Evolutionary conservation across 2,113 vertebrate species (phyloP).

Genomic region (Trematocara nigrifrons): DNA sequence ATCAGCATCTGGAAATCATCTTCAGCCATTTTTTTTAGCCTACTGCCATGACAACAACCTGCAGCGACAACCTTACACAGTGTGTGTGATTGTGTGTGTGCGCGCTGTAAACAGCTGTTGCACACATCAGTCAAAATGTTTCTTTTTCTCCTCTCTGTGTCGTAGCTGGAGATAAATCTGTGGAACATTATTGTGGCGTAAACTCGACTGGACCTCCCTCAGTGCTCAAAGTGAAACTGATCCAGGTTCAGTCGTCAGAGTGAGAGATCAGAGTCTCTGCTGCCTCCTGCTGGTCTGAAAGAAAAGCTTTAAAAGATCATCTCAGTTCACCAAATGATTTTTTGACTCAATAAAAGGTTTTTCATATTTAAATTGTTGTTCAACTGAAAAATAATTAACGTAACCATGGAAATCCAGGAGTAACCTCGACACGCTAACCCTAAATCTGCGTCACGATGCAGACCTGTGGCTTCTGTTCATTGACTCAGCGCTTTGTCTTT

Average conservation of each 20-base stretch:
- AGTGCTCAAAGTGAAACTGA: not conserved
- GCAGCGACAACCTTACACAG: not conserved
- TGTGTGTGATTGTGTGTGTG: not conserved
- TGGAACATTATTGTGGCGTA: not conserved
- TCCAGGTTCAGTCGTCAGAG: not conserved
- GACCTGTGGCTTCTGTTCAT: fast-evolving
- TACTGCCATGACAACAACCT: not conserved
- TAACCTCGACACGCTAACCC: not conserved
- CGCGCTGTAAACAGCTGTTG: not conserved
- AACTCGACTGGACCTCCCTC: not conserved
- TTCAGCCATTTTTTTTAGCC: not conserved
- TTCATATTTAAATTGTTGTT: not conserved
- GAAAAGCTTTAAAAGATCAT: not conserved
- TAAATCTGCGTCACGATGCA: not conserved
- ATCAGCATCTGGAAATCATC: conserved; percentile 28
- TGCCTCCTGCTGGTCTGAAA: not conserved
- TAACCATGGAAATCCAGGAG: not conserved
- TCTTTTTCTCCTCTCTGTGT: not conserved
- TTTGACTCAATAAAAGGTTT: not conserved
- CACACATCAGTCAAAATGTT: not conserved
- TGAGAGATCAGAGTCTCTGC: not conserved
- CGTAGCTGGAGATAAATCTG: not conserved
- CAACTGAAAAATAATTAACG: not conserved
- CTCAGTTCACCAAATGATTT: not conserved
- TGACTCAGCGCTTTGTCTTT: not conserved